Evolutionary conservation across 2,797 vertebrate species (phyloP).

Genomic region (Scarus forsteni): DNA sequence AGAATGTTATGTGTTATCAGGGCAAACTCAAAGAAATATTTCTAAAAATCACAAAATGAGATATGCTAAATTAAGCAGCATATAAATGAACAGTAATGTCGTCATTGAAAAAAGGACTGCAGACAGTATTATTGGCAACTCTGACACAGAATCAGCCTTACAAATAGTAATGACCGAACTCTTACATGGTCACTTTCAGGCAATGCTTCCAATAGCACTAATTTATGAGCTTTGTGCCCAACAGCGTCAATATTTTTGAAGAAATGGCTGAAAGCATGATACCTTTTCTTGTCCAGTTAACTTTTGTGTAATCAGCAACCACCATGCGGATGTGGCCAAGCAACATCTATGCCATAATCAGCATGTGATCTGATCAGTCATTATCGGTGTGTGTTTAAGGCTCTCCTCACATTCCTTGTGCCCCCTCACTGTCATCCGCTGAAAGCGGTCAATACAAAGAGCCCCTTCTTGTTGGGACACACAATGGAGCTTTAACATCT

Average conservation of each 20-base stretch:
- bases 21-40: too few relatives aligned
- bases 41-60: too few relatives aligned
- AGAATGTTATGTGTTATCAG: too few relatives aligned
- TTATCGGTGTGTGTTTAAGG: conserved; percentile 35
- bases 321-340: conserved; percentile 5
- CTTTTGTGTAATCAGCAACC: conserved; percentile 27
- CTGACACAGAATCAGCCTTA: too few relatives aligned
- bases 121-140: too few relatives aligned
- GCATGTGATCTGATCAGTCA: conserved; percentile 36
- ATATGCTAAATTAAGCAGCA: too few relatives aligned
- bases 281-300: not conserved
- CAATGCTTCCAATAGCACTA: too few relatives aligned
- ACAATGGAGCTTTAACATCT: conserved; percentile 72
- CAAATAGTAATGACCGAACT: too few relatives aligned
- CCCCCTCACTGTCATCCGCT: conserved; percentile 24
- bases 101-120: too few relatives aligned
- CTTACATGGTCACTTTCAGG: too few relatives aligned
- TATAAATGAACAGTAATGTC: too few relatives aligned
- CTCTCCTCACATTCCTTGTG: conserved; percentile 2
- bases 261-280: not conserved
- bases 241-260: not conserved
- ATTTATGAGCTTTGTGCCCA: too few relatives aligned
- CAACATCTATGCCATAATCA: conserved; percentile 38
- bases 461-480: conserved; percentile 62
- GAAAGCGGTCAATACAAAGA: conserved; percentile 62